Base-by-base conservation (phyloP, 2,113 vertebrate genomes). In the Gymnogyps californianus region DNA sequence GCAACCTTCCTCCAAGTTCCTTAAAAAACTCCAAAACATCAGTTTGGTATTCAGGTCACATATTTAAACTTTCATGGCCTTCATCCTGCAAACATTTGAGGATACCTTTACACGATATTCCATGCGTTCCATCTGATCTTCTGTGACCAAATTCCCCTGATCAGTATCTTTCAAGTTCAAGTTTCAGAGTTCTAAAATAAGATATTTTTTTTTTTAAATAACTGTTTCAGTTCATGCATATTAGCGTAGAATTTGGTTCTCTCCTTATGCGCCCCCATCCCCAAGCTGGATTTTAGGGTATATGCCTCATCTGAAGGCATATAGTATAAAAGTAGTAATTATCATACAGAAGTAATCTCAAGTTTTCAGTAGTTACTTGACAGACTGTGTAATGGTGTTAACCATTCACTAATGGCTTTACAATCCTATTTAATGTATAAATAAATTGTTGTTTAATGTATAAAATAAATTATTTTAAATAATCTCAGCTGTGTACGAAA, bases 181-280 rank as follows among this genome's bases (percentile, higher is more conserved):
- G 5, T 38, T 87, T 65, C 51, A 10, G 10, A 24, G 26, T 44
- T 87, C 24, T 61, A 52, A 44, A 69, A n/a, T n/a, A 87, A 80
- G 32, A 5, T 52, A 1, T 19, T 21, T 32, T 42, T 31, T 36
- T 62, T 67, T 55, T 31, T 13, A 1, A 61, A 29, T n/a, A 47
- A 46, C 11, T 42, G 1, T 52, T 65, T 81, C 15, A 40, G 7
- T 87, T 96, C 54, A 55, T 64, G 18, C 10, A 6, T 83, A 54
- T 29, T 78, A 47, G 40, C 2, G 7, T 40, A 47, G 46, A 74
- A 36, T 70, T 32, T n/a, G 8, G 2, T 77, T 87, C 14, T 51
- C 13, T 81, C 0, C 0, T 31, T 75, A 34, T 54, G 36, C 16
- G 52, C 2, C 4, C 3, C 4, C 10, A 36, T 44, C 7, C 13